A percentile compares a stretch with the other conserved stretches of the same genome.
phyloP scores from a whole-genome alignment of 1,140 invertebrate genomes.

The Dolichoris vasculosae region DNA sequence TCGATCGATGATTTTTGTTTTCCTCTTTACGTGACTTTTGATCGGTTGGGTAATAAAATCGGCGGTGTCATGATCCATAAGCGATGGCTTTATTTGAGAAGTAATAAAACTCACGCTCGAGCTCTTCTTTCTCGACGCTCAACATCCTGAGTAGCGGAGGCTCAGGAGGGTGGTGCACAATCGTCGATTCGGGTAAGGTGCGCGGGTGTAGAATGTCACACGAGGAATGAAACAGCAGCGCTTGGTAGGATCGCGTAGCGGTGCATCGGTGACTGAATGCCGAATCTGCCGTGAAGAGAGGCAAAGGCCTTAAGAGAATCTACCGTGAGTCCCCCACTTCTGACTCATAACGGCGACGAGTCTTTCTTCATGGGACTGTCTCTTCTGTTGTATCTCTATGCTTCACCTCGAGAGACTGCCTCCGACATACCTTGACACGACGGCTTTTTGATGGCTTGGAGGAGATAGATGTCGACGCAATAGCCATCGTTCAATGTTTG shows the following conservation, averaged over 20 bases:
- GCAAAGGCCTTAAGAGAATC: not conserved
- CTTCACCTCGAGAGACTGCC: not conserved
- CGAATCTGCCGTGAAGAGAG: slow-evolving; percentile 29
- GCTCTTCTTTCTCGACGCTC: not conserved
- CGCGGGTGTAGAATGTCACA: not conserved
- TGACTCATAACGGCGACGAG: not conserved
- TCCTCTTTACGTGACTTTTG: not conserved
- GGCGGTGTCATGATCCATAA: not conserved
- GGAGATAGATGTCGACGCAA: not conserved
- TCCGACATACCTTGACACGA: slow-evolving; percentile 11
- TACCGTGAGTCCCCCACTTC: not conserved
- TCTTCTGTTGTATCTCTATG: not conserved
- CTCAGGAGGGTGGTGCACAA: not conserved
- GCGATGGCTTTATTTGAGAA: too few relatives aligned
- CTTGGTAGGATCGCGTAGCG: not conserved
- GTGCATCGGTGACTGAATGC: slow-evolving; percentile 45
- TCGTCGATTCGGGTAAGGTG: too few relatives aligned
- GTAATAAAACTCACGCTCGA: not conserved
- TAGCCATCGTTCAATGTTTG: not conserved
- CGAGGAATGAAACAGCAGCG: not conserved
- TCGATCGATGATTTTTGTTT: not conserved
- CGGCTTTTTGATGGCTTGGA: not conserved
- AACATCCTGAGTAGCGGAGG: not conserved
- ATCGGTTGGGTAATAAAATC: not conserved
- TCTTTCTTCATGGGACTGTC: slow-evolving; percentile 14